Percentiles rank a stretch among this genome's conserved stretches.
Conservation (phyloP, 2,888 invertebrate species). For the Serripes groenlandicus region DNA sequence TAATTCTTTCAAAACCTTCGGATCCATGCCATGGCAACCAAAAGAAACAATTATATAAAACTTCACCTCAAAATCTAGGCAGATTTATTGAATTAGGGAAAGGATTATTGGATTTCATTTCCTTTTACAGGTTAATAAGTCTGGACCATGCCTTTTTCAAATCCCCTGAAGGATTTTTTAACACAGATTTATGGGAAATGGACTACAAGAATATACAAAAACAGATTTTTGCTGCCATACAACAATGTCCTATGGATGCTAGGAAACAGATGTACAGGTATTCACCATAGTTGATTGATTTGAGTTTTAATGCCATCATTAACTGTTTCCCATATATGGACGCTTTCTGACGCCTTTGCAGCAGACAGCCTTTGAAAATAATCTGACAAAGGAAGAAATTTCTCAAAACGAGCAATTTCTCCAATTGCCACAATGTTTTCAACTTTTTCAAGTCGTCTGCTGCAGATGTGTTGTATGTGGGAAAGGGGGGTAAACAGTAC, state of each 20-base stretch:
- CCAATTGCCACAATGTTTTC: background rate
- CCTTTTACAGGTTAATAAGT: conserved; percentile 80
- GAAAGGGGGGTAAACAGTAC: no score
- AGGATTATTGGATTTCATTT: background rate
- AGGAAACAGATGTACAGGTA: conserved; percentile 88
- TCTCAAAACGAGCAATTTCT: background rate
- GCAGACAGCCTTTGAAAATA: background rate
- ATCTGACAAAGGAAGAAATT: background rate
- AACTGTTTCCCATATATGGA: no score
- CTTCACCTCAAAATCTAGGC: no score
- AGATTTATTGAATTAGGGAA: background rate
- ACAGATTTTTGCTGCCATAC: conserved; percentile 88
- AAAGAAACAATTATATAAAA: no score
- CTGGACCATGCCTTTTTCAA: conserved; percentile 87
- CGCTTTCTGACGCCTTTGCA: no score
- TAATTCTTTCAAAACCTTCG: no score
- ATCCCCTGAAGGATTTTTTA: conserved; percentile 88
- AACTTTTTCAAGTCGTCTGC: no score
- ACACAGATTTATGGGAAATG: conserved; percentile 88
- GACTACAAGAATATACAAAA: conserved; percentile 88
- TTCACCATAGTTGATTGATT: no score
- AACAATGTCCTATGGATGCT: conserved; percentile 89
- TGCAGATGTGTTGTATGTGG: no score
- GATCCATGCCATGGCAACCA: no score
- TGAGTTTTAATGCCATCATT: no score